These are phyloP conservation scores for Tursiops truncatus DNA, from an alignment of 2,113 vertebrate genomes.

Conservation along the genomic window DNA sequence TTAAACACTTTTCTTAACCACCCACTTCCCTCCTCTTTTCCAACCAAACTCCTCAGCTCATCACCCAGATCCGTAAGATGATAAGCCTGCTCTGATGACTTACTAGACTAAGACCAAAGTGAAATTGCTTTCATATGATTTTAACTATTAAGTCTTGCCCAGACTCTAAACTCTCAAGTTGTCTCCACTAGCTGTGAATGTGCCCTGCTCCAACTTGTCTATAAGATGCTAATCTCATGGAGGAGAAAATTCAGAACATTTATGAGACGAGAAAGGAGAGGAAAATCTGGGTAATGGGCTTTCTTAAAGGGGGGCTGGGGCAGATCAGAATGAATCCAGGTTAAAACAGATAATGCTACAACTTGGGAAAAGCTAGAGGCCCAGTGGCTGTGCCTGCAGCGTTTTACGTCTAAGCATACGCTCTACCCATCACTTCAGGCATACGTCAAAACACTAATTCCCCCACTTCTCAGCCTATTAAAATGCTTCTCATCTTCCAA, in stretches of 20 bases:
- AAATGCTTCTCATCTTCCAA: slow-evolving; percentile 49
- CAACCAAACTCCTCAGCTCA: neutral
- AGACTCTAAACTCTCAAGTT: slow-evolving; percentile 77
- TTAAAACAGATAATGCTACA: neutral
- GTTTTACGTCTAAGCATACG: neutral
- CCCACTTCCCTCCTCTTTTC: neutral
- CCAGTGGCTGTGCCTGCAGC: neutral
- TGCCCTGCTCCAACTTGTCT: neutral
- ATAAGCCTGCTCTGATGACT: slow-evolving; percentile 71
- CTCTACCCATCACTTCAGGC: neutral
- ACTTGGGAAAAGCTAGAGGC: slow-evolving; percentile 24
- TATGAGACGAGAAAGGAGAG: neutral
- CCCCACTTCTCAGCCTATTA: slow-evolving; percentile 28
- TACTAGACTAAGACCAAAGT: slow-evolving; percentile 69
- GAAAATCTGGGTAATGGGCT: neutral
- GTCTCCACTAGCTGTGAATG: slow-evolving; percentile 51
- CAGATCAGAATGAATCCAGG: neutral
- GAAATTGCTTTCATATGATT: slow-evolving; percentile 73
- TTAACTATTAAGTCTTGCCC: slow-evolving; percentile 19
- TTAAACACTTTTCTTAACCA: slow-evolving; percentile 63
- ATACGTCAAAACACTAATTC: slow-evolving; percentile 37
- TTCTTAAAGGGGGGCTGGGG: neutral
- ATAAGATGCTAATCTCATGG: neutral
- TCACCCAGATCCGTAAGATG: neutral
- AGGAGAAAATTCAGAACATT: slow-evolving; percentile 36